phyloP scores from a whole-genome alignment of 2,888 invertebrate genomes.

The Andricus quercusramuli region DNA sequence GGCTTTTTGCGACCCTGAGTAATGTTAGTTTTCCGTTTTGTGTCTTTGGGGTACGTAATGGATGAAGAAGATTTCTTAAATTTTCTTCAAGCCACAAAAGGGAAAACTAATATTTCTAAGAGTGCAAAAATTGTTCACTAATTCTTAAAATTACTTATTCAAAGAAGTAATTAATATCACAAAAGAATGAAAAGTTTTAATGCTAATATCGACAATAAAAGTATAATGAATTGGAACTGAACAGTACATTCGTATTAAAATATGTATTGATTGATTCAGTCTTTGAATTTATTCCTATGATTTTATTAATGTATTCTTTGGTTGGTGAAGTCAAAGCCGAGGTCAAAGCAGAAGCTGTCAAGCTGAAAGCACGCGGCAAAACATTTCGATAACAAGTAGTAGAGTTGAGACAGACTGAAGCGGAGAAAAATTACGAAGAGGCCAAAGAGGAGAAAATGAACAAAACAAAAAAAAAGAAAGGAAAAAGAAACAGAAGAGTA shows the following conservation, averaged over 20 bases:
- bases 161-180: no score
- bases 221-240: no score
- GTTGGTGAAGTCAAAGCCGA: constrained; percentile 8
- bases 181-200: no score
- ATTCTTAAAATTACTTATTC: no score
- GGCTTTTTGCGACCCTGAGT: no score
- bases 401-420: not conserved
- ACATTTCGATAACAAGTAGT: constrained; percentile 51
- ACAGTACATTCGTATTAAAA: not conserved
- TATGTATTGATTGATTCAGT: not conserved
- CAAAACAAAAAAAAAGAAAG: constrained; percentile 14
- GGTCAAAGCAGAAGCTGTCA: not conserved
- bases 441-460: constrained; percentile 11
- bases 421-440: not conserved
- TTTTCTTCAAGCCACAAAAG: no score
- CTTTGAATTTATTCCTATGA: not conserved
- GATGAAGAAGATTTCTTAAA: no score
- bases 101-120: no score
- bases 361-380: constrained; percentile 43
- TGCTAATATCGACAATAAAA: no score
- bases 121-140: no score
- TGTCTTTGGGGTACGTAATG: no score
- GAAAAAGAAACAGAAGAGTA: constrained; percentile 17
- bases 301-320: constrained; percentile 22
- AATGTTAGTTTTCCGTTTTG: no score